These are phyloP conservation scores for Neodiprion fabricii DNA, from an alignment of 1,140 invertebrate genomes.

Conservation along the genomic window DNA sequence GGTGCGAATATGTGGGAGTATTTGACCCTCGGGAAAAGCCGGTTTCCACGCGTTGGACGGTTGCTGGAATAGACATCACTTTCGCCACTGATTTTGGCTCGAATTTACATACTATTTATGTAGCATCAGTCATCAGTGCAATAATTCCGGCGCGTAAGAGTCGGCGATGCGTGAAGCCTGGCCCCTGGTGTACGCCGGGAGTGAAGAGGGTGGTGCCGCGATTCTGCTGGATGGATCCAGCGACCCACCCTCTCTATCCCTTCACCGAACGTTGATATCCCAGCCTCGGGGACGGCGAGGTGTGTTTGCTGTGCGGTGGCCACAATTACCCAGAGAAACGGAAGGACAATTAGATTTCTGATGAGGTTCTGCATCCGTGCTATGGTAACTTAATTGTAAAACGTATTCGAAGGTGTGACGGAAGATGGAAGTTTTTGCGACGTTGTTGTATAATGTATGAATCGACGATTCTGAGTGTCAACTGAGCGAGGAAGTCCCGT, in stretches of 20 bases:
- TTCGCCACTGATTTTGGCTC: background rate
- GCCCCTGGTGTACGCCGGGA: constrained; percentile 37
- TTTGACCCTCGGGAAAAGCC: too few relatives aligned
- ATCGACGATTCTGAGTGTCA: background rate
- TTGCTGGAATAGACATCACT: background rate
- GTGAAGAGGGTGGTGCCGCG: constrained; percentile 37
- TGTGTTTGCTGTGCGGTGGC: too few relatives aligned
- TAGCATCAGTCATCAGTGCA: constrained; percentile 36
- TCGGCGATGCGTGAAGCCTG: constrained; percentile 36
- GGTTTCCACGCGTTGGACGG: background rate
- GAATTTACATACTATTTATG: constrained; percentile 39
- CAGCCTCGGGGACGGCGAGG: background rate
- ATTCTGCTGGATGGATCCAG: background rate
- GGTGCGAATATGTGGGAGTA: too few relatives aligned
- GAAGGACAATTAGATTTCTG: too few relatives aligned
- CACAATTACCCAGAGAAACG: too few relatives aligned
- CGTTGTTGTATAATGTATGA: background rate
- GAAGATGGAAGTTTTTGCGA: background rate
- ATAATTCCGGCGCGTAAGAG: constrained; percentile 41
- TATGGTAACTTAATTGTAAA: background rate
- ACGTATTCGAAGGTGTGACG: background rate
- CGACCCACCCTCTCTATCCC: background rate
- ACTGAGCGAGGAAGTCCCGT: background rate
- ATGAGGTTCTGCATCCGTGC: too few relatives aligned
- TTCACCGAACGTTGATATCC: background rate